Evolutionary conservation across 2,797 vertebrate genomes (phyloP).

Genomic region (Galagoides demidoff): DNA sequence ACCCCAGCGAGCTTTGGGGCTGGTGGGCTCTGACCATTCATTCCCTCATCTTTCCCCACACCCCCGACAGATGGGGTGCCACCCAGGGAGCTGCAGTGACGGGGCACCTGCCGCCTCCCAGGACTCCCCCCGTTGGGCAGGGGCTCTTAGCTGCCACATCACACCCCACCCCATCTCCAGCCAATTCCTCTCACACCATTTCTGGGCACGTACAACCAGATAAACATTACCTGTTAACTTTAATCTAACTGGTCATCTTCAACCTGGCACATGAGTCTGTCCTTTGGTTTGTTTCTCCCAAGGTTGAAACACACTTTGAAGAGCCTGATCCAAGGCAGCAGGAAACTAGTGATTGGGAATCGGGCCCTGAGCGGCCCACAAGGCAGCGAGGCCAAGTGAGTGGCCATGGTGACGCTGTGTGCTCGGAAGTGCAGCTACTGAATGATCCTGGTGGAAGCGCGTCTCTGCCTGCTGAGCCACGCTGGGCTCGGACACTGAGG

Average conservation of each 20-base stretch:
- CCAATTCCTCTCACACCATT: fast-evolving
- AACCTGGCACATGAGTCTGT: too few relatives aligned
- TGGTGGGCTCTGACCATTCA: fast-evolving
- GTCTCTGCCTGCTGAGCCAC: background rate
- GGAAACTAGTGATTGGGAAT: background rate
- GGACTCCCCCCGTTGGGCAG: fast-evolving
- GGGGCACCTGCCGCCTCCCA: fast-evolving
- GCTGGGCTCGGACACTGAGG: background rate
- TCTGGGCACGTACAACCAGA: background rate
- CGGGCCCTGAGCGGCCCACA: background rate
- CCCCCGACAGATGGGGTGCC: too few relatives aligned
- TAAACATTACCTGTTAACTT: too few relatives aligned
- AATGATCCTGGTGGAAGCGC: background rate
- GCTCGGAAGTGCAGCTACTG: background rate
- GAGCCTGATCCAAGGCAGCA: background rate
- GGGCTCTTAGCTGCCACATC: fast-evolving
- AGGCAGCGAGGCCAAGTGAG: background rate
- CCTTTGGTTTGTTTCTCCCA: background rate
- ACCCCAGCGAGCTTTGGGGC: background rate
- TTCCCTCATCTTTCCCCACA: background rate
- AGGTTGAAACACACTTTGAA: background rate
- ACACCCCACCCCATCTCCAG: fast-evolving
- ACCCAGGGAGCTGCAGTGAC: background rate
- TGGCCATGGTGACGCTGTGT: fast-evolving
- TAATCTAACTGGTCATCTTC: background rate